Base-by-base conservation (phyloP, 1,140 invertebrate species). In the Caenorhabditis latens region DNA sequence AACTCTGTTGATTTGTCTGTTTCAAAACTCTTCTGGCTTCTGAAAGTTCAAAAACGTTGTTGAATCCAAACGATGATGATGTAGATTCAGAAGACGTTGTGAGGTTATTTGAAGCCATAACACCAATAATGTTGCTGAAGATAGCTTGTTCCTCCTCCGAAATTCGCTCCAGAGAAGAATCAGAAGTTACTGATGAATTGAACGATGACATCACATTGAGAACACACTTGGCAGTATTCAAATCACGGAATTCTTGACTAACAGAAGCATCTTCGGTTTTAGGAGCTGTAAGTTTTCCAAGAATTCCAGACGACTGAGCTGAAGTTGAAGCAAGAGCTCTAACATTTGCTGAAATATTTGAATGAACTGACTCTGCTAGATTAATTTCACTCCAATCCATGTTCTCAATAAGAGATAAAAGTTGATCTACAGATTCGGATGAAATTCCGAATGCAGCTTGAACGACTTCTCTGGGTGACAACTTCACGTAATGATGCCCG, bases 361-460 rank as follows among this genome's bases (percentile, higher is more conserved):
- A 79, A 79, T 79, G n/a, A 16, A 79, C 71, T 21, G 19, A 7
- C 24, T 79, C 71, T 11, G 46, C 43, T 4, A 79, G 21, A 3
- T 79, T 9, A 50, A 79, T 79, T 5, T 32, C 53, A 32, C 71
- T 79, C 71, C 71, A 79, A 79, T 79, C 71, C 19, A 50, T 79
- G 50, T 79, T 79, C n/a, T 79, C 71, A 79, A 79, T 50, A 19
- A 79, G 24, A 13, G 46, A 24, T 14, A 79, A 14, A 48, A 79
- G 46, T 24, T 79, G 43, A 79, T 79, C 71, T 7, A 79, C 21
- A 8, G 43, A 24, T 50, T 50, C 71, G 4, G 71, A 79, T 4
- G 71, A 79, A n/a, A 79, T 79, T 24, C 71, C 46, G 46, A 79
- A 79, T 19, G 71, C 71, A 21, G 71, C 71, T 24, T 79, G 71